A percentile compares a stretch with the other conserved stretches of the same genome.
Conservation (phyloP, 2,113 vertebrate species). For the Odocoileus hemionus region DNA sequence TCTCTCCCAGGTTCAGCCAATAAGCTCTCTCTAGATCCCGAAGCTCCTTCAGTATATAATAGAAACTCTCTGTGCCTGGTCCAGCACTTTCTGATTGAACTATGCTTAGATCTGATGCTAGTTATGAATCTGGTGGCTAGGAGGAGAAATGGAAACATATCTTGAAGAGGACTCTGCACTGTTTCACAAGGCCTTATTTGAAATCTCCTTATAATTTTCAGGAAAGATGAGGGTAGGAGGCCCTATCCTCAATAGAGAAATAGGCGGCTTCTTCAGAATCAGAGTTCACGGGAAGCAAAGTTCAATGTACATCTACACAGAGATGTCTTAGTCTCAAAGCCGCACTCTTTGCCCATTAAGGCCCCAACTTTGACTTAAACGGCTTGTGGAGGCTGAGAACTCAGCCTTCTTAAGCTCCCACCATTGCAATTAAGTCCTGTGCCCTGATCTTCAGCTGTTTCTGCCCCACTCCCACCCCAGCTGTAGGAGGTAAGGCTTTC, state of each 20-base stretch:
- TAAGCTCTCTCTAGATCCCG: neutral
- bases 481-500: neutral
- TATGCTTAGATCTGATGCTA: neutral
- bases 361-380: neutral
- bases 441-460: neutral
- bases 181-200: neutral
- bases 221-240: neutral
- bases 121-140: neutral
- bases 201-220: neutral
- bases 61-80: neutral
- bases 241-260: neutral
- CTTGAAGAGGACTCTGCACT: neutral
- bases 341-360: neutral
- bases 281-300: neutral
- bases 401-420: neutral
- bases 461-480: too few relatives aligned
- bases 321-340: neutral
- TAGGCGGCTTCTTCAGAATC: neutral
- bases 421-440: neutral
- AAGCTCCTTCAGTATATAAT: neutral
- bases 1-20: neutral
- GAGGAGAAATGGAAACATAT: neutral
- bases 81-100: neutral
- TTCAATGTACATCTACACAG: neutral
- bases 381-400: neutral